phyloP scores from a whole-genome alignment of 2,797 vertebrate species.

The Peromyscus nudipes region DNA sequence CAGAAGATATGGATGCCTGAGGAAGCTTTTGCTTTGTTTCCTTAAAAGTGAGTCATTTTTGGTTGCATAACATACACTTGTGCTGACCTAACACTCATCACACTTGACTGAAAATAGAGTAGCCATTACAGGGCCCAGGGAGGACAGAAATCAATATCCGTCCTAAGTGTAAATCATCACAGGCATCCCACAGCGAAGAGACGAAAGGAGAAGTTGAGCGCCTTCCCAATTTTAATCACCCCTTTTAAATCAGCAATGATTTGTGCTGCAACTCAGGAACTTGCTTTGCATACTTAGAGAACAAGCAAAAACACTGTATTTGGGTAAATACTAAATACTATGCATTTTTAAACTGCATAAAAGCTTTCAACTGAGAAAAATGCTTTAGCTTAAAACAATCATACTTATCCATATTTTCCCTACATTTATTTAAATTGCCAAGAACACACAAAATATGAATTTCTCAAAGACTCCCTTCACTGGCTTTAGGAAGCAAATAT shows the following conservation, averaged over 20 bases:
- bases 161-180: slow-evolving; percentile 75
- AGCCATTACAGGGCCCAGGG: slow-evolving; percentile 53
- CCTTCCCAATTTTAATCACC: slow-evolving; percentile 69
- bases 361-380: slow-evolving; percentile 45
- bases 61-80: slow-evolving; percentile 41
- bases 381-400: background rate
- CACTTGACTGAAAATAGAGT: slow-evolving; percentile 58
- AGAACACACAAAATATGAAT: background rate
- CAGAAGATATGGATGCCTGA: background rate
- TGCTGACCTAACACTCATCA: slow-evolving; percentile 51
- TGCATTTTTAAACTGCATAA: slow-evolving; percentile 47
- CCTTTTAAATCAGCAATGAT: slow-evolving; percentile 60
- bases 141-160: slow-evolving; percentile 72
- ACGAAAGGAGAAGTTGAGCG: slow-evolving; percentile 70
- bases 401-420: background rate
- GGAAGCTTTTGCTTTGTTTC: slow-evolving; percentile 46
- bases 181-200: slow-evolving; percentile 49
- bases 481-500: background rate
- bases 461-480: background rate
- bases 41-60: slow-evolving; percentile 24
- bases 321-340: slow-evolving; percentile 43
- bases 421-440: slow-evolving; percentile 42
- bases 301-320: background rate
- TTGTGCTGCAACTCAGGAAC: slow-evolving; percentile 24
- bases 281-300: slow-evolving; percentile 52